Evolutionary conservation across 2,888 invertebrate species (phyloP), one percentile per base, ranked within the genome.

Genomic region (Anarsia innoxiella): DNA sequence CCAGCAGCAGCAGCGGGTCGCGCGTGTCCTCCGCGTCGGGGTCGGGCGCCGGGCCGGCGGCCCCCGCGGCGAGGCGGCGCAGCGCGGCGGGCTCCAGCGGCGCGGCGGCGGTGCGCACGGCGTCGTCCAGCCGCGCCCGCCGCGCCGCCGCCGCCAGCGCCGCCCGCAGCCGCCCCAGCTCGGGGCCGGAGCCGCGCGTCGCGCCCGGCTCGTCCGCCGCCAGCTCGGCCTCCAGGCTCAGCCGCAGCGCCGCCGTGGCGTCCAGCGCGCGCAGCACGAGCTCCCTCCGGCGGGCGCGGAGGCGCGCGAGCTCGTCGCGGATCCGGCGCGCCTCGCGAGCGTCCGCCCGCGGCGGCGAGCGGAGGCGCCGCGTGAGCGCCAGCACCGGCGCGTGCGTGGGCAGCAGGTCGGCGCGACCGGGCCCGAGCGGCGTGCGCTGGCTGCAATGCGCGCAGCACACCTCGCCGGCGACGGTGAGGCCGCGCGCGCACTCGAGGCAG

Each of bases 251-350:
- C 31, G 90, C 89, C 68, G 92, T 91, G 25, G 92, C 90, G 63
- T 93, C 92, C 44, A 91, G 80, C 89, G 51, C 92, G 87, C 90
- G 88, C 72, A 92, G 90, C 45, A 91, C 89, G 61, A 92, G 90
- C 48, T 88, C 91, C 46, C 89, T 23, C 33, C 36, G 39, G 4
- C n/a, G 11, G 14, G 29, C 29, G 34, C 23, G 36, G 40, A 2
- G 23, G 23, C 9, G 23, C 13, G 34, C 39, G 36, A 3, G n/a
- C n/a, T n/a, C 8, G 42, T 39, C 27, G 26, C 40, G 27, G 37
- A n/a, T 35, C 14, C 40, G 39, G 38, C 33, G 37, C 42, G 27
- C 13, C n/a, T n/a, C n/a, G n/a, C n/a, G n/a, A n/a, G n/a, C n/a
- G n/a, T n/a, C n/a, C n/a, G n/a, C n/a, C n/a, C n/a, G n/a, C n/a